A percentile compares a stretch with the other conserved stretches of the same genome.
These are phyloP conservation scores for Drosophila anomelani DNA, from an alignment of 2,888 invertebrate genomes.

Conservation along the genomic window DNA sequence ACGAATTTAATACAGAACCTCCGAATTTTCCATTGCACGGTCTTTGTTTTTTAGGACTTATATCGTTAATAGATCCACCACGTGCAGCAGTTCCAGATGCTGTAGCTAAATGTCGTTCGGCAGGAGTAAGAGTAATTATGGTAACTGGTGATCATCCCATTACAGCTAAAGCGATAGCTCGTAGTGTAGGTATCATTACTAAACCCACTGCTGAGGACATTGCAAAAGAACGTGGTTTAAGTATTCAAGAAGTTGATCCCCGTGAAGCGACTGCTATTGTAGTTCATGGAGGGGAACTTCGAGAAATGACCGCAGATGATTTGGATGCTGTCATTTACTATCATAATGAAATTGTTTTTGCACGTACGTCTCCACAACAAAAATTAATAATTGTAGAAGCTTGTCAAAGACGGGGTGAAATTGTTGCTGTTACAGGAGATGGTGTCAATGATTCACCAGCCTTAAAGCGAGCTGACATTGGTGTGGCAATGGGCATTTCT, in stretches of 20 bases:
- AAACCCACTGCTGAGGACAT: constrained; percentile 97
- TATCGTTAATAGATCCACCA: constrained; percentile 99
- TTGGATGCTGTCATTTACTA: constrained; percentile 96
- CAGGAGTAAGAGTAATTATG: constrained; percentile 98
- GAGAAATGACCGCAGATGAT: constrained; percentile 93
- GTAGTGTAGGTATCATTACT: constrained; percentile 96
- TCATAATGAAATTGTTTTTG: constrained; percentile 98
- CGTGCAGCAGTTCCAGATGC: constrained; percentile 98
- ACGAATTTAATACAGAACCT: constrained; percentile 95
- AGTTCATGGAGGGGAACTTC: constrained; percentile 94
- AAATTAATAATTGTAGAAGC: constrained; percentile 97
- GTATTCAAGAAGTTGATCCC: constrained; percentile 95
- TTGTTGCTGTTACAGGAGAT: constrained; percentile 96
- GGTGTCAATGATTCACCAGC: constrained; percentile 97
- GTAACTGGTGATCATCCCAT: constrained; percentile 98
- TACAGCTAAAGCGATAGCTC: constrained; percentile 97
- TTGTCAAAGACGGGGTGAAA: constrained; percentile 95
- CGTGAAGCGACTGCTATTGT: constrained; percentile 96
- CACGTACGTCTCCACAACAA: constrained; percentile 98
- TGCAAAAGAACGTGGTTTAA: constrained; percentile 90
- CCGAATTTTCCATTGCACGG: constrained; percentile 95
- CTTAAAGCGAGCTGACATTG: constrained; percentile 96
- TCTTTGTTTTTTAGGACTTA: constrained; percentile 96
- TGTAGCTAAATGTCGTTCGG: constrained; percentile 97
- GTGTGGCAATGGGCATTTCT: constrained; percentile 97